Conservation (phyloP, 2,113 vertebrate species). For the Lipophrys pholis region DNA sequence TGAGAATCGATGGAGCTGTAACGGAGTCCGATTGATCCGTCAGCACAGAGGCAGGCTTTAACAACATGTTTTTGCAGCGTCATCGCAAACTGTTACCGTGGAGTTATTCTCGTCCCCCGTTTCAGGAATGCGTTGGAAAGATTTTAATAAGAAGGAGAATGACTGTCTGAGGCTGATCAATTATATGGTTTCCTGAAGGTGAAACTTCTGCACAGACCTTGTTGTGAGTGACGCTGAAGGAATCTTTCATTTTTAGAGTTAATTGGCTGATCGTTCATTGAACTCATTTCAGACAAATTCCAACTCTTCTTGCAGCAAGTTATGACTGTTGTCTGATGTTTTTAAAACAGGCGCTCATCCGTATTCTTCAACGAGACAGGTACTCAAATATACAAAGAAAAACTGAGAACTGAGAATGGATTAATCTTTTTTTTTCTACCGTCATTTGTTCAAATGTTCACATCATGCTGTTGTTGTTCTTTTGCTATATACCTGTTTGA, state of each 20-base stretch:
- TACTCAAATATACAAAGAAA: too few relatives aligned
- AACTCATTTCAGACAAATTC: neutral
- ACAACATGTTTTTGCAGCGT: neutral
- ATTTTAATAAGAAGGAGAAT: neutral
- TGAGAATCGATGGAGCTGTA: slow-evolving; percentile 19
- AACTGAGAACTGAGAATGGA: too few relatives aligned
- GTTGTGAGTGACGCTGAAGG: neutral
- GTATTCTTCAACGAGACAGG: too few relatives aligned
- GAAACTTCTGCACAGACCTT: slow-evolving; percentile 14
- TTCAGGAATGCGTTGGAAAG: too few relatives aligned
- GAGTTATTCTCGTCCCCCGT: too few relatives aligned
- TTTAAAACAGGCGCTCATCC: too few relatives aligned
- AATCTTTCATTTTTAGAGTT: slow-evolving; percentile 1
- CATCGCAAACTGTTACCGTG: too few relatives aligned
- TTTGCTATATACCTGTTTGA: too few relatives aligned
- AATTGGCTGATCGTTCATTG: slow-evolving; percentile 1
- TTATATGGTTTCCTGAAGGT: slow-evolving; percentile 9
- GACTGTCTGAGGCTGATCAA: slow-evolving; percentile 8
- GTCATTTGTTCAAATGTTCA: too few relatives aligned
- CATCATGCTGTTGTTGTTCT: too few relatives aligned
- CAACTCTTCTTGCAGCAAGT: neutral
- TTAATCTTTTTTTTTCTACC: too few relatives aligned
- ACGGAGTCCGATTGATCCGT: slow-evolving; percentile 8
- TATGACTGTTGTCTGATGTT: too few relatives aligned
- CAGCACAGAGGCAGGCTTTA: neutral